Percentiles rank a stretch among this genome's conserved stretches.
Evolutionary conservation across 2,113 vertebrate genomes (phyloP).

Genomic region (Cyanocitta stelleri): DNA sequence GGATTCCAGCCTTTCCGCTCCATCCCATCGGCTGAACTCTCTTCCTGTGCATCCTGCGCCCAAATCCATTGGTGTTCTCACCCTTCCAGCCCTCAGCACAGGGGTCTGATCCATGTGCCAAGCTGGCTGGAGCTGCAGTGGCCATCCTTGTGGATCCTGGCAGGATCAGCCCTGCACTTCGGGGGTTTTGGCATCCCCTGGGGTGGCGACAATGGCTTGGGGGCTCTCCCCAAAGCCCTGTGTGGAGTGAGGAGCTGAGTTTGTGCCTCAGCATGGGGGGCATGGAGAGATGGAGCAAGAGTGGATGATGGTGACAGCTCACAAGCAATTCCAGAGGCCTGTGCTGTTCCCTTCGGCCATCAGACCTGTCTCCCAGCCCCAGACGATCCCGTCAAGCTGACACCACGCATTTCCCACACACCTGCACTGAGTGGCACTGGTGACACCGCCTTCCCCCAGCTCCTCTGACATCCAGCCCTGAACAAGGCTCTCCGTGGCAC

Average conservation of each 20-base stretch:
- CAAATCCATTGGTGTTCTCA: neutral
- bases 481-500: fast-evolving
- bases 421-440: fast-evolving
- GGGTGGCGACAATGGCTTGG: neutral
- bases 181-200: neutral
- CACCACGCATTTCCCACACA: neutral
- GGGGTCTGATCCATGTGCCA: fast-evolving
- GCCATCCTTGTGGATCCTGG: fast-evolving
- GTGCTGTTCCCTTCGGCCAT: neutral
- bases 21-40: fast-evolving
- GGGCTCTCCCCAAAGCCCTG: neutral
- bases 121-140: neutral
- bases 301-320: neutral
- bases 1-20: neutral
- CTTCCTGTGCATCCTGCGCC: neutral
- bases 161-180: neutral
- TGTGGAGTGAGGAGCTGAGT: neutral
- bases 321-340: neutral
- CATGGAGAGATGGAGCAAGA: fast-evolving
- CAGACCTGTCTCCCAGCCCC: neutral
- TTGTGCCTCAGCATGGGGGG: neutral
- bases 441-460: neutral
- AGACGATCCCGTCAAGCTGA: neutral
- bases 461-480: neutral
- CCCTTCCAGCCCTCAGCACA: neutral